These are phyloP conservation scores for Tyrannus savana DNA, from an alignment of 2,113 vertebrate species.

Conservation along the genomic window DNA sequence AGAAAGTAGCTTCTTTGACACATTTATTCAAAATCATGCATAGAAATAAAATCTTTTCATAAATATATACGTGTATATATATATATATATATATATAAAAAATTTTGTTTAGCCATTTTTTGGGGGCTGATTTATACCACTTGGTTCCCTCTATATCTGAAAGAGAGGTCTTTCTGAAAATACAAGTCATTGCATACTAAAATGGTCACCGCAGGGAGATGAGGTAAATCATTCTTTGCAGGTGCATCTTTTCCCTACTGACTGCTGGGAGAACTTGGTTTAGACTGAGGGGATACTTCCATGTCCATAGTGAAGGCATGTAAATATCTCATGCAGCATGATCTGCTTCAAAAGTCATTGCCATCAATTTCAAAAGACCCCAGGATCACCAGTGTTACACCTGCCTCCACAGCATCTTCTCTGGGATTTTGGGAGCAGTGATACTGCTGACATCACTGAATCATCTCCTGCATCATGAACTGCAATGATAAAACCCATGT, in stretches of 20 bases:
- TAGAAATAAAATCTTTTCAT: not conserved
- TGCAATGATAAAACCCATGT: not conserved
- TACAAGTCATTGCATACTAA: not conserved
- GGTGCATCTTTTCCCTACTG: not conserved
- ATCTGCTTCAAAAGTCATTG: not conserved
- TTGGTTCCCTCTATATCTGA: not conserved
- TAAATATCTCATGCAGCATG: not conserved
- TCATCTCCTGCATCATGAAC: not conserved
- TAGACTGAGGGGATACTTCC: not conserved
- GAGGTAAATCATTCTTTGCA: not conserved
- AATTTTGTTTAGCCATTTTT: not conserved
- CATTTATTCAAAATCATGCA: not conserved
- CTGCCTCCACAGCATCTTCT: not conserved
- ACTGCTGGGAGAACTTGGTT: not conserved
- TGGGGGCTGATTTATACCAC: not conserved
- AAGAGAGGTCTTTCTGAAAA: not conserved
- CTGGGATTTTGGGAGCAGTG: not conserved
- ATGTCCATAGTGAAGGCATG: not conserved
- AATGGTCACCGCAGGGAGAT: not conserved
- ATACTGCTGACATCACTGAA: not conserved
- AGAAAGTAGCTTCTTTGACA: not conserved
- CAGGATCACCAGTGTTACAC: not conserved
- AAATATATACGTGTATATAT: not conserved
- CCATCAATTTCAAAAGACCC: not conserved
- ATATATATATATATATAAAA: not conserved